Evolutionary conservation across 92 coral and sea anemone genomes (phyloP), one percentile per base, ranked within the genome.

Genomic region (Heliopora coerulea): DNA sequence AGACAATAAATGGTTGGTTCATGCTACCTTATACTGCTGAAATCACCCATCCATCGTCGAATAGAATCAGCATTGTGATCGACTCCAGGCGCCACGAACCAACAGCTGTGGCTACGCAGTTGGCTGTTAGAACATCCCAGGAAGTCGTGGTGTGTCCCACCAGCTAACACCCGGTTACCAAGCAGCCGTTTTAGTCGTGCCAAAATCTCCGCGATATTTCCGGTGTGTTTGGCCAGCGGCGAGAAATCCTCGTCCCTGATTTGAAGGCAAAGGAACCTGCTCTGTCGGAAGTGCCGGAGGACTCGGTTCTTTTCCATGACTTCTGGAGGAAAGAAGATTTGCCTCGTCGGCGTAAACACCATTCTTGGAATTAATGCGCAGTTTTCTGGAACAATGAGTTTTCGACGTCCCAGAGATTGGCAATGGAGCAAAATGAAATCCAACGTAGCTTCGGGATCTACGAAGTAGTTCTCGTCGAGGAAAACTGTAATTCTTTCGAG

Each of bases 41-140:
- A 74, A 49, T 89, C 84, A 12, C 97, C 97, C 56, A 91, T 86
- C 21, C 89, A 89, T 30, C 68, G 76, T 63, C 97, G 74, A 59
- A 91, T 91, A 28, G 81, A 76, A 52, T 75, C 85, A 48, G 96
- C 88, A 11, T 70, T 72, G 32, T 72, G 60, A 35, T 76, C 41
- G 17, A 88, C 86, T 59, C 83, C 88, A 21, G 62, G 80, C 19
- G 88, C 91, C 40, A 80, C 90, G 26, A 91, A 74, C 97, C 97
- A 91, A 3, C 96, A 96, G 20, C 97, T 96, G 72, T 91, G 97
- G 18, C 90, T 90, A 20, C 97, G 83, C 66, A 91, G 48, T 72
- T 91, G 97, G 37, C 97, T 91, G 65, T 91, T 91, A 17, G 97
- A 91, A 50, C 96, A 91, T 8, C 96, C 97, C 61, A 91, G 80